These are phyloP conservation scores for Pollenia angustigena DNA, from an alignment of 2,888 invertebrate species.

Conservation along the genomic window DNA sequence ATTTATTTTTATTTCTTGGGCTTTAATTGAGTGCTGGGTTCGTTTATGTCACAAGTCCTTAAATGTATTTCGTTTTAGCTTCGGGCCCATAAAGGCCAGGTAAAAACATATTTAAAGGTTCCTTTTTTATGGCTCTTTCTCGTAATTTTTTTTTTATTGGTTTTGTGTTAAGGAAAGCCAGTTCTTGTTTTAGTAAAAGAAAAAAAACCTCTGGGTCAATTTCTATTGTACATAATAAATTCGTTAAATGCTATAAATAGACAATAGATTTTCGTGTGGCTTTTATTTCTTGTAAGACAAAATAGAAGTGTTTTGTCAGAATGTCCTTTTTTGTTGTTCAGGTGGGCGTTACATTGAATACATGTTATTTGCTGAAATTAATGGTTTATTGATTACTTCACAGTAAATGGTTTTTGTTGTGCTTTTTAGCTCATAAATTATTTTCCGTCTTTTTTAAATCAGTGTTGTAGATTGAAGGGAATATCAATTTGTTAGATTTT, in stretches of 20 bases:
- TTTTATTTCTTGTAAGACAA: background rate
- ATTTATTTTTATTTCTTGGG: background rate
- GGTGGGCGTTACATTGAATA: background rate
- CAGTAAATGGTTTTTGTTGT: background rate
- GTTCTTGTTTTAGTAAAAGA: slow-evolving; percentile 30
- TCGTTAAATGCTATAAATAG: slow-evolving; percentile 58
- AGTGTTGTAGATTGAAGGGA: background rate
- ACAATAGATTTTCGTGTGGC: slow-evolving; percentile 23
- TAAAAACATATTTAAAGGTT: slow-evolving; percentile 31
- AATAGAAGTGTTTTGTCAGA: background rate
- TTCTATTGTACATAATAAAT: slow-evolving; percentile 67
- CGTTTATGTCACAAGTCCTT: slow-evolving; percentile 26
- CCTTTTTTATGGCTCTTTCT: slow-evolving; percentile 14
- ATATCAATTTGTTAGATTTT: background rate
- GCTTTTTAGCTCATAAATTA: slow-evolving; percentile 10
- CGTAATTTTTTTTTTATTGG: slow-evolving; percentile 28
- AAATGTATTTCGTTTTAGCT: slow-evolving; percentile 14
- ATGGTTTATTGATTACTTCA: slow-evolving; percentile 75
- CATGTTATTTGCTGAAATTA: slow-evolving; percentile 67
- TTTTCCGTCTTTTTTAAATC: background rate
- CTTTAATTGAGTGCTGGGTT: slow-evolving; percentile 49
- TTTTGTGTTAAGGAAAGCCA: slow-evolving; percentile 25
- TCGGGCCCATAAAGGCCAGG: slow-evolving; percentile 13
- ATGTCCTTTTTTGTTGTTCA: background rate
- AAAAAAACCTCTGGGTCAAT: slow-evolving; percentile 1